Evolutionary conservation across 1,140 invertebrate species (phyloP), one percentile per base, ranked within the genome.

Genomic region (Drosophila pandora): DNA sequence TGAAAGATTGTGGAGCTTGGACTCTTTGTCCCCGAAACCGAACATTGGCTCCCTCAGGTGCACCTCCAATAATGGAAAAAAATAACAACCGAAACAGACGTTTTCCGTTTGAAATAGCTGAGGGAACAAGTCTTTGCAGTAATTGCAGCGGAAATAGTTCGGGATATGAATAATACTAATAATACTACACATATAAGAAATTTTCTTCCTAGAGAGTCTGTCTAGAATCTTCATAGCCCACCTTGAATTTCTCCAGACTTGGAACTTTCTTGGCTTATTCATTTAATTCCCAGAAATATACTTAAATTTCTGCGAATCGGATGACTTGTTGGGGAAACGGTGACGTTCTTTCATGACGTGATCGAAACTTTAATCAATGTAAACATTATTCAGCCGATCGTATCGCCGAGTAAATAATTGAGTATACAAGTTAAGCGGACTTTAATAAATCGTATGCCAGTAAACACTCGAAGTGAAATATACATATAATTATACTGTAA

Each of bases 301-400:
- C 48, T 25, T 10, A 30, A 7, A 25, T 32, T 70, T 70, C 67
- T 30, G 32, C 23, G 67, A 70, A 69, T 9, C 5, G 21, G 32
- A 57, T 70, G 67, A 70, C 32, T 69, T 69, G 10, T 5, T 21
- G 32, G 5, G 28, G 53, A 21, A 63, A 57, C 61, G 67, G 69
- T 70, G 67, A 70, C 64, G 67, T 70, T 65, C 41, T 22, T 48
- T 17, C 50, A 70, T 70, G 67, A 70, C 67, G 67, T 69, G 67
- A 69, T 69, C 64, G 13, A 13, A 57, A 49, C 64, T 70, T 70
- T 32, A 70, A 69, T 70, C 52, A 49, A 69, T 69, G 67, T 32
- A 69, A 69, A 69, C 41, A 69, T 57, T 69, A 69, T 69, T 69
- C 67, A 69, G 37, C n/a, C 25, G 67, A 69, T 57, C 43, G 34